Evolutionary conservation across 2,888 invertebrate species (phyloP).

Genomic region (Agonum fuliginosum): DNA sequence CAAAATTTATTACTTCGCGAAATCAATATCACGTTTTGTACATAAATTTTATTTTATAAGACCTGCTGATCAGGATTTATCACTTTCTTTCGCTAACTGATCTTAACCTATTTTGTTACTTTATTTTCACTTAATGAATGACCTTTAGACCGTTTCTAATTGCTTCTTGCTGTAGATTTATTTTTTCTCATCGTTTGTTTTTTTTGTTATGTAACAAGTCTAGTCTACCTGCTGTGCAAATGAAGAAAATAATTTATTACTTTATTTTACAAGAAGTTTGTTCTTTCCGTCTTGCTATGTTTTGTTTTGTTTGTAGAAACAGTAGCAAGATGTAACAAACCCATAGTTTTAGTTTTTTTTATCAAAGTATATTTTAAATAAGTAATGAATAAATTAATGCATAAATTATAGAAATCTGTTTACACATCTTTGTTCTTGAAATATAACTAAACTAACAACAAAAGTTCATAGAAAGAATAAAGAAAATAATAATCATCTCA

Average conservation of each 20-base stretch:
- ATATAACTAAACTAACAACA: too few species aligned
- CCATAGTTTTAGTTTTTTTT: too few species aligned
- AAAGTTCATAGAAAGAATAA: too few species aligned
- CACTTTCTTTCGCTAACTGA: conserved; percentile 17
- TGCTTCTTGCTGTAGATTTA: conserved; percentile 12
- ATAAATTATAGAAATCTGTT: too few species aligned
- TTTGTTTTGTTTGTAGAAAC: too few species aligned
- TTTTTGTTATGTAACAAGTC: conserved; percentile 26
- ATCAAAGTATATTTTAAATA: too few species aligned
- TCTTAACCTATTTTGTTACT: conserved; percentile 28
- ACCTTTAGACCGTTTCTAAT: conserved; percentile 33
- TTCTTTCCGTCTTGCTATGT: background rate
- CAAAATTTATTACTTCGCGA: background rate
- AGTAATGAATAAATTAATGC: too few species aligned
- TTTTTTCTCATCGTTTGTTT: conserved; percentile 31
- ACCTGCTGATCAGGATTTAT: conserved; percentile 21
- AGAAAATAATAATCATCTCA: too few species aligned
- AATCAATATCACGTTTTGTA: conserved; percentile 26
- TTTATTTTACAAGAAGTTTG: background rate
- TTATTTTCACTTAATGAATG: conserved; percentile 27
- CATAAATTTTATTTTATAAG: conserved; percentile 13
- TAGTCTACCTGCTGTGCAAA: conserved; percentile 13
- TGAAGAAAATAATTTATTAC: conserved; percentile 36
- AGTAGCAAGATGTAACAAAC: too few species aligned
- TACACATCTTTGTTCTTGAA: too few species aligned